A percentile compares a stretch with the other conserved stretches of the same genome.
These are phyloP conservation scores for Belgica antarctica DNA, from an alignment of 2,888 invertebrate genomes.

Conservation along the genomic window DNA sequence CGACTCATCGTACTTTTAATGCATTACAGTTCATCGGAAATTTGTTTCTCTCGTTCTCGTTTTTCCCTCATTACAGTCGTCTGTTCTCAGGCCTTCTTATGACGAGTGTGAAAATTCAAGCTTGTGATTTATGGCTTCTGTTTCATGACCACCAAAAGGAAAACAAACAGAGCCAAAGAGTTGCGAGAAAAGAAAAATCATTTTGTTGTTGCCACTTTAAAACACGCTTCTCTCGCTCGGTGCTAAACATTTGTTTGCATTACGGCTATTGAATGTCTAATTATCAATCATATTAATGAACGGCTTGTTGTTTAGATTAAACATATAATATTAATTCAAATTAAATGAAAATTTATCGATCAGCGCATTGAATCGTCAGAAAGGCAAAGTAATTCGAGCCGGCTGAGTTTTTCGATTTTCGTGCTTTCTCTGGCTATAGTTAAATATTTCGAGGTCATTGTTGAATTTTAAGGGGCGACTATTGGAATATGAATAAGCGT, in stretches of 20 bases:
- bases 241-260: not conserved
- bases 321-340: slow-evolving; percentile 6
- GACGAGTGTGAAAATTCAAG: too few species aligned
- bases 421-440: too few species aligned
- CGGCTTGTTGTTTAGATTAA: not conserved
- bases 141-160: too few species aligned
- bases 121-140: too few species aligned
- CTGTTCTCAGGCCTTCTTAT: too few species aligned
- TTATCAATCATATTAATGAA: slow-evolving; percentile 23
- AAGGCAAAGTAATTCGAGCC: slow-evolving; percentile 8
- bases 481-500: not conserved
- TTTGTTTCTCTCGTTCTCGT: too few species aligned
- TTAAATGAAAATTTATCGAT: slow-evolving; percentile 21
- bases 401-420: not conserved
- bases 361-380: not conserved
- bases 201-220: not conserved
- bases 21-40: too few species aligned
- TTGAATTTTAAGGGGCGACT: not conserved
- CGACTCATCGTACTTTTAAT: too few species aligned
- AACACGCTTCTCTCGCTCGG: not conserved
- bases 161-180: not conserved
- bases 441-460: not conserved
- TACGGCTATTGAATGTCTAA: not conserved
- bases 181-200: not conserved
- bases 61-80: too few species aligned